Evolutionary conservation across 1,140 invertebrate species (phyloP), one percentile per base, ranked within the genome.

Genomic region (Lethocerus indicus): DNA sequence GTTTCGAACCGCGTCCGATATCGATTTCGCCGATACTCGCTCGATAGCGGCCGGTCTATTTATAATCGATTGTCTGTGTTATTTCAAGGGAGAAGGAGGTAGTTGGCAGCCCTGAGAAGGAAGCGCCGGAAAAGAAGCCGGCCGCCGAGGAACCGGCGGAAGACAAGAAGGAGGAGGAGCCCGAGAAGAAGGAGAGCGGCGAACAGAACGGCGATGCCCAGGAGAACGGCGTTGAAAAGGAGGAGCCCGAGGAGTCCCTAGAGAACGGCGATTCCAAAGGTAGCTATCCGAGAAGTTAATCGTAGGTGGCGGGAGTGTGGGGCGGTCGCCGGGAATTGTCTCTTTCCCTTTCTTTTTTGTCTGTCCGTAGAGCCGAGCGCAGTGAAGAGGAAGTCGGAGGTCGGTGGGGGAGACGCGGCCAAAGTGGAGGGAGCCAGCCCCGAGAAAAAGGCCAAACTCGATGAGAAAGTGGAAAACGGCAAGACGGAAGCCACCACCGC

Each of bases 401-500:
- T 64, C 14, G 69, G 65, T 3, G 76, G 75, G 50, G 69, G 70
- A 28, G 69, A 67, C 36, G 67, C 64, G 36, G 58, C 62, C 37
- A 56, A 62, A 2, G 59, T 64, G 16, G 74, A 78, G 52, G 76
- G 71, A 45, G 72, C 70, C 16, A 74, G 72, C 56, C 77, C 75
- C 16, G 78, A 79, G 57, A 83, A 83, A 63, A 83, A 83, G 56
- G 72, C 75, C 47, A 83, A 79, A 67, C 63, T 81, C 24, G 75
- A 73, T 2, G 77, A 79, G 20, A 73, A 76, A 53, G 63, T 50
- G 59, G 57, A 67, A 39, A 68, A 68, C 47, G 63, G 61, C 51
- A 72, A 73, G 21, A 71, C 76, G 50, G 74, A 79, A 62, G 71
- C 74, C 48, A 71, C 69, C 54, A 76, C 76, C 67, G 49, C 41